Evolutionary conservation across 2,113 vertebrate genomes (phyloP).

Genomic region (Meleagris gallopavo): DNA sequence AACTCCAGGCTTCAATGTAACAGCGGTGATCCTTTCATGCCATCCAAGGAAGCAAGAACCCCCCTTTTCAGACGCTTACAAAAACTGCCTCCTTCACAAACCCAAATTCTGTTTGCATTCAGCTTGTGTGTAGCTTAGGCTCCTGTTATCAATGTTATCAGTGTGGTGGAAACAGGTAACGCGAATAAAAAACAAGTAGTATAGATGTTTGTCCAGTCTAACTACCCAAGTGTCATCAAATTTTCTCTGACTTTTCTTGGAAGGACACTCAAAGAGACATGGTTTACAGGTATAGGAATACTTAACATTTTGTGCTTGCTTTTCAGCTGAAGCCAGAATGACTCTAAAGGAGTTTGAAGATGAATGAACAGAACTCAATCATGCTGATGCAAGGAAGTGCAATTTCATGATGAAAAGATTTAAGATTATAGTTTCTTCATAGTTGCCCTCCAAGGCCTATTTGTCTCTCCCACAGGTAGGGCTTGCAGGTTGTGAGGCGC

Average conservation of each 20-base stretch:
- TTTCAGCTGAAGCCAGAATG: background rate
- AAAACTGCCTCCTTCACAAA: background rate
- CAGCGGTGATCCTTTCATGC: background rate
- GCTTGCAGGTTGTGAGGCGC: slow-evolving; percentile 33
- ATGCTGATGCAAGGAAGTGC: background rate
- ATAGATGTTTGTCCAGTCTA: fast-evolving
- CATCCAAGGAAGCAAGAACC: background rate
- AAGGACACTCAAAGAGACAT: background rate
- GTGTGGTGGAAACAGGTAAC: background rate
- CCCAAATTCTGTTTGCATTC: background rate
- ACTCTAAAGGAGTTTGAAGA: slow-evolving; percentile 21
- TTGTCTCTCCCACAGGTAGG: slow-evolving; percentile 49
- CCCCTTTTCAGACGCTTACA: no score
- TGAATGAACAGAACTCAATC: slow-evolving; percentile 19
- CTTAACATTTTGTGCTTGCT: background rate
- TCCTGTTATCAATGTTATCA: background rate
- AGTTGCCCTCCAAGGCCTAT: slow-evolving; percentile 56
- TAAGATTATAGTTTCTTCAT: slow-evolving; percentile 38
- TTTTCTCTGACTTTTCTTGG: background rate
- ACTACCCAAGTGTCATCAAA: background rate
- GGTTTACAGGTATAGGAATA: background rate
- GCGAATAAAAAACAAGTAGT: fast-evolving
- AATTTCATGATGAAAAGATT: slow-evolving; percentile 49
- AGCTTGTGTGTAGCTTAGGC: background rate
- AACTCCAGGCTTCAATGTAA: background rate